Percentiles rank a stretch among this genome's conserved stretches.
phyloP scores from a whole-genome alignment of 2,888 invertebrate genomes.

The Drosophila neotestacea region DNA sequence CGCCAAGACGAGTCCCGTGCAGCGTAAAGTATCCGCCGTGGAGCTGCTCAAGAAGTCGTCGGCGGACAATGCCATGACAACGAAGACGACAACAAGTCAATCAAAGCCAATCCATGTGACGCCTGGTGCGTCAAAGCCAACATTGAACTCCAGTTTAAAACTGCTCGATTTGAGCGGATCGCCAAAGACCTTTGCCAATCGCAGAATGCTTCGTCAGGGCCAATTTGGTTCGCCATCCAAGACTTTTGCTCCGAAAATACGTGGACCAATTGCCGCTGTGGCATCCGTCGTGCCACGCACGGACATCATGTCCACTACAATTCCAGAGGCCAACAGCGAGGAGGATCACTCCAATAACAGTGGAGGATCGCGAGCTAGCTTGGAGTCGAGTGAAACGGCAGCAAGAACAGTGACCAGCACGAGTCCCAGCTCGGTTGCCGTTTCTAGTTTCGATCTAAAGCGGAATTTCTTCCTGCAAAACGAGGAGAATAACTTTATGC shows the following conservation, averaged over 20 bases:
- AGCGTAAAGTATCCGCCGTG: conserved; percentile 90
- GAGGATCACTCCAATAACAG: conserved; percentile 90
- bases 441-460: conserved; percentile 82
- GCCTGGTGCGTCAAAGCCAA: conserved; percentile 57
- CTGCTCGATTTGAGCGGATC: conserved; percentile 90
- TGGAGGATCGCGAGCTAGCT: conserved; percentile 87
- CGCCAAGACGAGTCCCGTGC: conserved; percentile 87
- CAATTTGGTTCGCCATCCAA: conserved; percentile 87
- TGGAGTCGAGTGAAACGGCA: conserved; percentile 75
- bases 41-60: conserved; percentile 89
- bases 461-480: conserved; percentile 85
- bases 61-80: conserved; percentile 29
- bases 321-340: conserved; percentile 92
- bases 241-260: conserved; percentile 87
- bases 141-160: conserved; percentile 86
- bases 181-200: conserved; percentile 89
- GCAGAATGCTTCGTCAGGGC: conserved; percentile 87
- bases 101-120: conserved; percentile 37
- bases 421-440: conserved; percentile 51
- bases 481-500: conserved; percentile 85
- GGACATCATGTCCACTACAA: conserved; percentile 94
- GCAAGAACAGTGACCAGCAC: conserved; percentile 22
- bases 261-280: conserved; percentile 85
- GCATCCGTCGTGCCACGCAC: conserved; percentile 86
- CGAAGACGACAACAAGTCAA: conserved; percentile 14